Conservation (phyloP, 35 echinoderm and acorn worm species). For the Holothuria glaberrima region DNA sequence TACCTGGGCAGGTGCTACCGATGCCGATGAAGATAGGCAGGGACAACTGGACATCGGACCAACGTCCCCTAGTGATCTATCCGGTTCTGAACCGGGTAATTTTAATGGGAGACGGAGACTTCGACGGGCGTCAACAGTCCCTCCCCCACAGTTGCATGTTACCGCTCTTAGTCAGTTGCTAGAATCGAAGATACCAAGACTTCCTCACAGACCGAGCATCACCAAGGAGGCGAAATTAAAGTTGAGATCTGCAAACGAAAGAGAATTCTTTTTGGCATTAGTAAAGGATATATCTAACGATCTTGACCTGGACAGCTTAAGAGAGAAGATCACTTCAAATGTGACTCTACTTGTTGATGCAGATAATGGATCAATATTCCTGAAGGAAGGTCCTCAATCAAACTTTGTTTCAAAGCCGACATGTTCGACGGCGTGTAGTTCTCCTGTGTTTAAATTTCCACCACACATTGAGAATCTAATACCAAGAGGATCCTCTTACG, state of each 20-base stretch:
- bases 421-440: not conserved
- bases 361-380: slow-evolving; percentile 64
- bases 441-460: slow-evolving; percentile 38
- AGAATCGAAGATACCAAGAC: slow-evolving; percentile 74
- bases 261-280: slow-evolving; percentile 93
- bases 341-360: slow-evolving; percentile 82
- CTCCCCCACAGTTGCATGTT: slow-evolving; percentile 65
- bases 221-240: slow-evolving; percentile 84
- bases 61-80: slow-evolving; percentile 61
- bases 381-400: slow-evolving; percentile 85
- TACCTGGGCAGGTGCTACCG: slow-evolving; percentile 74
- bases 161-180: slow-evolving; percentile 81
- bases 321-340: slow-evolving; percentile 81
- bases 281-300: slow-evolving; percentile 99
- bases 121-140: slow-evolving; percentile 89
- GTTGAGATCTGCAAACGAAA: slow-evolving; percentile 81
- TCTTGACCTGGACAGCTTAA: slow-evolving; percentile 77
- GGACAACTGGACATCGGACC: slow-evolving; percentile 68
- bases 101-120: slow-evolving; percentile 68
- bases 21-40: slow-evolving; percentile 13
- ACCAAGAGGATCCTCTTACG: not conserved
- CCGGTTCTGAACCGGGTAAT: not conserved
- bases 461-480: slow-evolving; percentile 21
- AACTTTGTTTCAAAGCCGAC: slow-evolving; percentile 20
- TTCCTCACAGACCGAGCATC: slow-evolving; percentile 83